Percentiles rank a stretch among this genome's conserved stretches.
Conservation (phyloP, 1,140 invertebrate species). For the Delia radicum region DNA sequence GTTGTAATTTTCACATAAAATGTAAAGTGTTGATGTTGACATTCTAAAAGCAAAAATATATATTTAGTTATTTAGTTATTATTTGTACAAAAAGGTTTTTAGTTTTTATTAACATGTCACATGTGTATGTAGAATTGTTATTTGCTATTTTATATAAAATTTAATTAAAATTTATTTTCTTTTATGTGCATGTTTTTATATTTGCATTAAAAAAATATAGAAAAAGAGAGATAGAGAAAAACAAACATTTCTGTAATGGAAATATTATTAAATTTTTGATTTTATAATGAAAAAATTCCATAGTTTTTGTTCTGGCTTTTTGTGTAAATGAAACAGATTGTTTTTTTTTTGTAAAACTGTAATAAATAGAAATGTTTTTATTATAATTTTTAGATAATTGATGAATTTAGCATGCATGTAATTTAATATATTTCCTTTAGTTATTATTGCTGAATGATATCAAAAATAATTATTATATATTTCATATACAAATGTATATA, state of each 20-base stretch:
- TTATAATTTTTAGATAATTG: too few species aligned
- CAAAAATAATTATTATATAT: background rate
- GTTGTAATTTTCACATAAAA: background rate
- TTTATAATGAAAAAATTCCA: background rate
- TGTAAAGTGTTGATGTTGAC: background rate
- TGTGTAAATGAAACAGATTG: background rate
- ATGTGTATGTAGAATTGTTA: background rate
- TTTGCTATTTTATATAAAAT: background rate
- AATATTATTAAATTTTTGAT: background rate
- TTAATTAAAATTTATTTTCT: background rate
- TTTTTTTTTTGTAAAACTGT: background rate
- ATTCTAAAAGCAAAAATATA: background rate
- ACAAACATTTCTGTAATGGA: too few species aligned
- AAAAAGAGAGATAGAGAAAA: too few species aligned
- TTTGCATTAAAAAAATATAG: too few species aligned
- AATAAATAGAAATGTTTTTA: too few species aligned
- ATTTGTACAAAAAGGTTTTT: background rate
- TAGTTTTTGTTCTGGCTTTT: too few species aligned
- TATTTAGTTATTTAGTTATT: background rate
- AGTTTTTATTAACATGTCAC: background rate
- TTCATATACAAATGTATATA: background rate
- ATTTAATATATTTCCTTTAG: too few species aligned
- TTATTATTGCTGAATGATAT: too few species aligned
- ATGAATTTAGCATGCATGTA: too few species aligned
- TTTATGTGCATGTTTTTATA: too few species aligned